Evolutionary conservation across 1,140 invertebrate species (phyloP).

Genomic region (Drosophila lowei): DNA sequence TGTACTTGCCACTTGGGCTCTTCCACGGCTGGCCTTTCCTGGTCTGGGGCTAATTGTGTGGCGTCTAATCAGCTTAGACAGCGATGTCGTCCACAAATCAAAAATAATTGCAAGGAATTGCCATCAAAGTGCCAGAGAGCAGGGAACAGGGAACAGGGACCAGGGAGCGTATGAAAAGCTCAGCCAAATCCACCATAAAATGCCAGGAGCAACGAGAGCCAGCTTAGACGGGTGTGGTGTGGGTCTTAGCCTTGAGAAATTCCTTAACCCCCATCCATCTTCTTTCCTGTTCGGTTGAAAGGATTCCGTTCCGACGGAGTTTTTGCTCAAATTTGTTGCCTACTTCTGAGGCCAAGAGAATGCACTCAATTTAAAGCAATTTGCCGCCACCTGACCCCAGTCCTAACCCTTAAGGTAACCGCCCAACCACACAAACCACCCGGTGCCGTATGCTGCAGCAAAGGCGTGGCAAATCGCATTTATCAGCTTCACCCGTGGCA

Average conservation of each 20-base stretch:
- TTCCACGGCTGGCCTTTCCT: not conserved
- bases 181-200: constrained; percentile 16
- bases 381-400: constrained; percentile 38
- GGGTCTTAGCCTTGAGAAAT: not conserved
- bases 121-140: constrained; percentile 6
- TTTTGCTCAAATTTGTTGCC: constrained; percentile 20
- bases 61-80: constrained; percentile 52
- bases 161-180: not conserved
- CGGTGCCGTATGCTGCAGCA: constrained; percentile 1
- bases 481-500: constrained; percentile 71
- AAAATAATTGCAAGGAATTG: constrained; percentile 68
- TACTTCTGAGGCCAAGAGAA: constrained; percentile 21
- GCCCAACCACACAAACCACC: not conserved
- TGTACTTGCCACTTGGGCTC: constrained; percentile 4
- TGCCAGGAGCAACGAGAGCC: not conserved
- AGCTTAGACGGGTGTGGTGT: not conserved
- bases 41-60: constrained; percentile 28
- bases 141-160: not conserved
- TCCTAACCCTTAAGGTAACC: constrained; percentile 2
- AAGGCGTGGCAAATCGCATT: constrained; percentile 72
- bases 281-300: constrained; percentile 2
- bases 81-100: constrained; percentile 50
- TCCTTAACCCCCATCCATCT: constrained; percentile 8
- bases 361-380: constrained; percentile 54
- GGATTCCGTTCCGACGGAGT: constrained; percentile 9